Percentiles rank a stretch among this genome's conserved stretches.
Conservation (phyloP, 2,113 vertebrate species). For the Elephantulus edwardii region DNA sequence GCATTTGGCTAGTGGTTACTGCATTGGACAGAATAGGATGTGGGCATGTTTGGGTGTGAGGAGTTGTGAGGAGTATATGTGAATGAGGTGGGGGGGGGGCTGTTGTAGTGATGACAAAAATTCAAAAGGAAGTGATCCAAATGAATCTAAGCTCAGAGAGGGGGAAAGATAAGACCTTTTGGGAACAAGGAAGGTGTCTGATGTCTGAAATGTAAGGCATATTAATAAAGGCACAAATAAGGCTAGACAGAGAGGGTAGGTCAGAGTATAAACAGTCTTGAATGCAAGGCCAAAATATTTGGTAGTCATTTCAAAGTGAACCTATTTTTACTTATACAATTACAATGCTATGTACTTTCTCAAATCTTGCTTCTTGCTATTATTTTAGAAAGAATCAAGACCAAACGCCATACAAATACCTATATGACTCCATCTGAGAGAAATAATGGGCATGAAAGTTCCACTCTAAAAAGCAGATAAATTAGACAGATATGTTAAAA, state of each 20-base stretch:
- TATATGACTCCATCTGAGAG: neutral
- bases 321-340: neutral
- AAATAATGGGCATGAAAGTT: neutral
- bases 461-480: neutral
- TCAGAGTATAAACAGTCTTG: neutral
- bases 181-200: neutral
- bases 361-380: neutral
- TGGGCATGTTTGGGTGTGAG: accelerated
- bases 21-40: neutral
- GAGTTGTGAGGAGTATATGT: neutral
- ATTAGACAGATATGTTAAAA: neutral
- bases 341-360: neutral
- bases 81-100: neutral
- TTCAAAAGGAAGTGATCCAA: neutral
- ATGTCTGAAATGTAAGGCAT: neutral
- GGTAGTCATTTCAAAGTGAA: neutral
- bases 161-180: neutral
- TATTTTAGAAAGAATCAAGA: constrained; percentile 16
- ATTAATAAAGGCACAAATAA: neutral
- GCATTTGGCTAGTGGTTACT: neutral
- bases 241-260: neutral
- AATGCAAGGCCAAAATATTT: neutral
- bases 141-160: neutral
- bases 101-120: neutral
- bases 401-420: neutral